phyloP scores from a whole-genome alignment of 2,113 vertebrate genomes.

The Lampris incognitus region DNA sequence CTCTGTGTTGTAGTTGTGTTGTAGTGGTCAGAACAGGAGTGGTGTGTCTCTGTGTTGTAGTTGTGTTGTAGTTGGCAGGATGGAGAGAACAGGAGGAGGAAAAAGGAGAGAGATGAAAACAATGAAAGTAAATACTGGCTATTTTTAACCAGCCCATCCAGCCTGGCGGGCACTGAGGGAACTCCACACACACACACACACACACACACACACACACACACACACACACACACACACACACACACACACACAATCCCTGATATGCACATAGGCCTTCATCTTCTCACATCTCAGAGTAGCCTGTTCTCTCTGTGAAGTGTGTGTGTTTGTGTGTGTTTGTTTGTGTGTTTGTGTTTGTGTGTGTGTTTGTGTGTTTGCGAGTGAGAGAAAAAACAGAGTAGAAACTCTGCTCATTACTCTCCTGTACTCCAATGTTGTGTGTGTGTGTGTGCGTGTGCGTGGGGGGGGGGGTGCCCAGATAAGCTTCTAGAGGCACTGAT shows the following conservation, averaged over 20 bases:
- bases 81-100: too few species aligned
- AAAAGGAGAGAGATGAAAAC: not conserved
- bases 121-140: not conserved
- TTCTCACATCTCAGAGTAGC: slow-evolving; percentile 36
- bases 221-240: too few species aligned
- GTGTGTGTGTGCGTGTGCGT: too few species aligned
- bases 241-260: not conserved
- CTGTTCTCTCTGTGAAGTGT: slow-evolving; percentile 1
- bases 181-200: slow-evolving; percentile 15
- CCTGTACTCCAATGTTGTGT: too few species aligned
- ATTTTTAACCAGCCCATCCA: slow-evolving; percentile 9
- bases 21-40: too few species aligned
- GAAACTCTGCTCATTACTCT: too few species aligned
- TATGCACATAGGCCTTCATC: slow-evolving; percentile 25
- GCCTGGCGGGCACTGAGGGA: slow-evolving; percentile 19
- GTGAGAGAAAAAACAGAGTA: too few species aligned
- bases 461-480: too few species aligned
- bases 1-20: too few species aligned
- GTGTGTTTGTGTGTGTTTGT: slow-evolving; percentile 9
- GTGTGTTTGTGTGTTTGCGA: too few species aligned
- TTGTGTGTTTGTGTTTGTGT: not conserved
- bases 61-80: too few species aligned
- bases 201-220: not conserved
- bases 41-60: too few species aligned
- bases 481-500: not conserved